Evolutionary conservation across 2,797 vertebrate genomes (phyloP).

Genomic region (Tokudaia tokunoshimensis): DNA sequence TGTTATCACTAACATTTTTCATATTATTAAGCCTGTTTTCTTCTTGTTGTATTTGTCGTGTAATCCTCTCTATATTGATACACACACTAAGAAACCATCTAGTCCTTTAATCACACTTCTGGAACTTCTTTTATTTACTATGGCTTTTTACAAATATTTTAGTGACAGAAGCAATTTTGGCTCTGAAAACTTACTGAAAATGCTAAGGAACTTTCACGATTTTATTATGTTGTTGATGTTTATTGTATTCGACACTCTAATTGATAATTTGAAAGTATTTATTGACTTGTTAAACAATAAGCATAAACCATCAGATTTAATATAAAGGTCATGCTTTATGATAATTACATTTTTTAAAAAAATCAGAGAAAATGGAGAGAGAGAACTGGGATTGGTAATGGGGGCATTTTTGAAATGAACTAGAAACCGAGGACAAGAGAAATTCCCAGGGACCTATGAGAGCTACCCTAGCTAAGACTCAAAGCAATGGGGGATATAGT

Average conservation of each 20-base stretch:
- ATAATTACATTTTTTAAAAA: constrained; percentile 10
- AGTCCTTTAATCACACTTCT: constrained; percentile 25
- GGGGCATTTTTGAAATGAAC: background rate
- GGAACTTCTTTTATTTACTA: background rate
- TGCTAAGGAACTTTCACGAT: background rate
- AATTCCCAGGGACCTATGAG: background rate
- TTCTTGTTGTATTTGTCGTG: background rate
- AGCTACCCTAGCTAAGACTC: background rate
- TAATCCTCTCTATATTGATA: background rate
- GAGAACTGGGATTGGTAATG: background rate
- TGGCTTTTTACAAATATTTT: constrained; percentile 4
- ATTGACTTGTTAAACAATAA: constrained; percentile 4
- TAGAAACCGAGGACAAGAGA: background rate
- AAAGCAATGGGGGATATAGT: background rate
- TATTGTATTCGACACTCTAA: constrained; percentile 26
- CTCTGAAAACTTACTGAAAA: constrained; percentile 31
- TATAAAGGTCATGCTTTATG: background rate
- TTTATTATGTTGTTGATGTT: constrained; percentile 27
- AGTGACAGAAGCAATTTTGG: background rate
- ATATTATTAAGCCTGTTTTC: background rate
- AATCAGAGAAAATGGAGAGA: background rate
- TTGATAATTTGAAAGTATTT: background rate
- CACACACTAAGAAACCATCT: constrained; percentile 14
- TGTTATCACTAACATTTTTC: background rate
- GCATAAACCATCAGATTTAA: background rate